These are phyloP conservation scores for Melanotaenia duboulayi DNA, from an alignment of 2,113 vertebrate genomes.

Conservation along the genomic window DNA sequence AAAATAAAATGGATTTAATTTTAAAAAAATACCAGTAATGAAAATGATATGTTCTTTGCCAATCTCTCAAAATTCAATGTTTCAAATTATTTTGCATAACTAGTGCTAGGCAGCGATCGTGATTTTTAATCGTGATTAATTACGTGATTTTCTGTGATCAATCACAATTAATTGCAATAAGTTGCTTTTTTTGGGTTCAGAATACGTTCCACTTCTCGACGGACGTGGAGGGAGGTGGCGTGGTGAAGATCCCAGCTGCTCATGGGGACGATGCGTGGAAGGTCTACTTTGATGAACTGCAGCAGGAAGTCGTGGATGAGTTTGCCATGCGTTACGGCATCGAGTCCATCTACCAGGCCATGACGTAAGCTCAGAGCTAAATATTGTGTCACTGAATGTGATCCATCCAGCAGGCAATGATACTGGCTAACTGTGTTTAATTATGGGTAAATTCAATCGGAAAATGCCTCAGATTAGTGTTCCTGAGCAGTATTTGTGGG, in stretches of 20 bases:
- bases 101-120: no score
- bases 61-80: no score
- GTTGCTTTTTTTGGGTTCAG: slow-evolving; percentile 81
- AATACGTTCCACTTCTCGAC: slow-evolving; percentile 94
- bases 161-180: no score
- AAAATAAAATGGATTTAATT: no score
- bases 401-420: background rate
- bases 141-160: no score
- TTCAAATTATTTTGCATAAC: no score
- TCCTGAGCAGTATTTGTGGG: background rate
- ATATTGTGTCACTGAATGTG: background rate
- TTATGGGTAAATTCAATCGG: slow-evolving; percentile 46
- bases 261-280: slow-evolving; percentile 96
- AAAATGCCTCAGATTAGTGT: slow-evolving; percentile 28
- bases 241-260: slow-evolving; percentile 89
- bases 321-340: slow-evolving; percentile 98
- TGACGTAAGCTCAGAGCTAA: slow-evolving; percentile 89
- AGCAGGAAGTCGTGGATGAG: slow-evolving; percentile 96
- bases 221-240: slow-evolving; percentile 89
- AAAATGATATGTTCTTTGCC: no score
- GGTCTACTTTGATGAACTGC: slow-evolving; percentile 95
- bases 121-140: no score
- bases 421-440: background rate
- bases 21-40: no score
- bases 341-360: slow-evolving; percentile 97